Base-by-base conservation (phyloP, 2,113 vertebrate species). In the Rattus rattus region DNA sequence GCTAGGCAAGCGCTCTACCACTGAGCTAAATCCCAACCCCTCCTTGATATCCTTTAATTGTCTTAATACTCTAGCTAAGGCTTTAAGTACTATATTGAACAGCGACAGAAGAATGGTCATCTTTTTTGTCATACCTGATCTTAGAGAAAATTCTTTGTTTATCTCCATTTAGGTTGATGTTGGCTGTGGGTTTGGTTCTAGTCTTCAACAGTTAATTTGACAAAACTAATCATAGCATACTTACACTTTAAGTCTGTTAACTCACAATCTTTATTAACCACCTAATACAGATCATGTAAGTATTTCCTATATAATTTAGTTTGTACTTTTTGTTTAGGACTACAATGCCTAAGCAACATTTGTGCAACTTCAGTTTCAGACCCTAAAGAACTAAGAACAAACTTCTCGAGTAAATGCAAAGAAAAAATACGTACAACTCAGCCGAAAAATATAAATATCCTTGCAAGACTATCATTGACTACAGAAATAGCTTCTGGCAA, bases 391-490 rank as follows among this genome's bases (percentile, higher is more conserved):
- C 1, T 83, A 70, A 96, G 91, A 85, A 8, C 3, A 91, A 70
- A 14, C 19, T 92, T 33, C 43, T 96, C 72, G 95, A 95, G 56
- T 20, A 92, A 65, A 20, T 91, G 30, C 22, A 47, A 24, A 73
- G 28, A 24, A 77, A 84, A 70, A 79, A 39, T 52, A 67, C 24
- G 5, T 56, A 85, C 33, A 95, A 28, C 2, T 3, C 3, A 61
- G 43, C 39, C 84, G 93, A 88, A 96, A 88, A 92, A 26, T 90
- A 89, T 87, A 92, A 77, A 95, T 92, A 30, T 94, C 63, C 19
- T 91, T 97, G 65, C 89, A 95, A 83, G 30, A 77, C 52, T 90
- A 94, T 93, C 75, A 94, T 69, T 94, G 83, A 9, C 65, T 86
- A 0, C 22, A 94, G 52, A 89, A 20, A 91, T n/a, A 56, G 69